A percentile compares a stretch with the other conserved stretches of the same genome.
phyloP scores from a whole-genome alignment of 2,888 invertebrate genomes.

The Callyntrura sp. region DNA sequence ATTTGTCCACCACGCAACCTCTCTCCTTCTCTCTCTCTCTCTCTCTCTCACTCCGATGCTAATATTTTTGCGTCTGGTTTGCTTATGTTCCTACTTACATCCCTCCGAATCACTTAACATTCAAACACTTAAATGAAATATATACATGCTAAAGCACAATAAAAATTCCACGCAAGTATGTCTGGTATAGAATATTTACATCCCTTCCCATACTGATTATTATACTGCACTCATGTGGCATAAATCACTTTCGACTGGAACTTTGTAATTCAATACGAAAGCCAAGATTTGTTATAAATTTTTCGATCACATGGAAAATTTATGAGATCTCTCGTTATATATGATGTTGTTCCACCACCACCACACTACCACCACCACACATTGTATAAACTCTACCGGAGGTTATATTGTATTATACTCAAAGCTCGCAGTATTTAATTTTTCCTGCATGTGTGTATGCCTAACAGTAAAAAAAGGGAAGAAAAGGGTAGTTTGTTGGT shows the following conservation, averaged over 20 bases:
- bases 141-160: slow-evolving; percentile 30
- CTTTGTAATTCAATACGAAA: slow-evolving; percentile 83
- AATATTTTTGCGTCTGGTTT: neutral
- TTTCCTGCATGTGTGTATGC: slow-evolving; percentile 10
- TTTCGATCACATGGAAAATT: slow-evolving; percentile 82
- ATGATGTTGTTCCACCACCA: too few species aligned
- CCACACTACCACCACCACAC: too few species aligned
- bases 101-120: slow-evolving; percentile 50
- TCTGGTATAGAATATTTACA: slow-evolving; percentile 54
- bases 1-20: neutral
- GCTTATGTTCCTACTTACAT: too few species aligned
- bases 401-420: slow-evolving; percentile 1
- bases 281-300: slow-evolving; percentile 84
- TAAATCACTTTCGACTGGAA: slow-evolving; percentile 84
- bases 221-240: slow-evolving; percentile 77
- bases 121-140: slow-evolving; percentile 57
- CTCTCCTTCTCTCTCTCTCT: neutral
- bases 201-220: slow-evolving; percentile 71
- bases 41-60: too few species aligned
- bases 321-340: slow-evolving; percentile 80
- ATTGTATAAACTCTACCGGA: slow-evolving; percentile 26
- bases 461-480: slow-evolving; percentile 39
- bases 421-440: slow-evolving; percentile 29
- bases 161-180: slow-evolving; percentile 54
- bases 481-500: slow-evolving; percentile 63